Evolutionary conservation across 2,888 invertebrate species (phyloP).

Genomic region (Trachelus stipa): DNA sequence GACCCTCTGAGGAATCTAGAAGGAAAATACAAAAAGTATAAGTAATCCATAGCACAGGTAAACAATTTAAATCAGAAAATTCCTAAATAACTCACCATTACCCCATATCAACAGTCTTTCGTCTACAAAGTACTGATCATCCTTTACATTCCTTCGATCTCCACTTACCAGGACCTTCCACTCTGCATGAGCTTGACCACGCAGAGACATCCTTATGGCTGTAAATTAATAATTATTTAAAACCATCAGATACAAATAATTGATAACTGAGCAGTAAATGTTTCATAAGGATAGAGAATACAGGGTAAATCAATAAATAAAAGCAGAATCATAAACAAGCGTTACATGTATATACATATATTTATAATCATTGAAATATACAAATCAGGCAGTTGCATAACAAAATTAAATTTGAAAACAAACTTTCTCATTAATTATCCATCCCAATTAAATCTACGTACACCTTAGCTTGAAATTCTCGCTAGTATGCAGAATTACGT

Average conservation of each 20-base stretch:
- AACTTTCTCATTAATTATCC: background rate
- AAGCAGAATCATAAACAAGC: conserved; percentile 23
- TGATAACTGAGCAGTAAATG: background rate
- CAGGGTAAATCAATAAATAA: background rate
- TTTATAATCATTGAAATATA: background rate
- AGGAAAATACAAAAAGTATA: conserved; percentile 14
- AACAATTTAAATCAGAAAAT: background rate
- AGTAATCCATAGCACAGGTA: background rate
- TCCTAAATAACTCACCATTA: conserved; percentile 69
- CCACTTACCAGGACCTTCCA: conserved; percentile 82
- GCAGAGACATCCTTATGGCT: conserved; percentile 77
- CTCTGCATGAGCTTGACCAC: conserved; percentile 82
- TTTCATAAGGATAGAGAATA: conserved; percentile 4
- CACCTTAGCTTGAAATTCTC: conserved; percentile 83
- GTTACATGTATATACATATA: background rate
- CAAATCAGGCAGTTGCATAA: background rate
- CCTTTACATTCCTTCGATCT: conserved; percentile 78
- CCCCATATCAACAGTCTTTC: conserved; percentile 80
- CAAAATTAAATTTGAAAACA: background rate
- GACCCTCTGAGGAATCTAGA: conserved; percentile 71
- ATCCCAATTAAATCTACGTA: conserved; percentile 60
- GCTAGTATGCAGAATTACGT: conserved; percentile 76
- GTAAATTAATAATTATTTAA: conserved; percentile 33
- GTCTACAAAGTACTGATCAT: conserved; percentile 82
- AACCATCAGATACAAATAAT: background rate